Conservation (phyloP, 1,140 invertebrate species). For the Doryteuthis pealeii region DNA sequence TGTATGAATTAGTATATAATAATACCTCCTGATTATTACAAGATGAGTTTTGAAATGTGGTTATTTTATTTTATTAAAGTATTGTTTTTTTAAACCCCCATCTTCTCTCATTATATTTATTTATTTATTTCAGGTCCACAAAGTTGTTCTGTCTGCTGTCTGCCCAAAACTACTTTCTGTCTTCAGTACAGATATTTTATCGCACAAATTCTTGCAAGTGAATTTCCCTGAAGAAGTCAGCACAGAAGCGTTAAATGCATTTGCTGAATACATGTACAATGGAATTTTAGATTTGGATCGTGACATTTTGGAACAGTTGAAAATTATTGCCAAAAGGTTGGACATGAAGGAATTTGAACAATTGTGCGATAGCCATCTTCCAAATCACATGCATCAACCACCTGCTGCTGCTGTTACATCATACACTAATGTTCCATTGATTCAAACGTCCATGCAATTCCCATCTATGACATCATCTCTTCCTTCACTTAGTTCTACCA, state of each 20-base stretch:
- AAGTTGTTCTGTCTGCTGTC: conserved; percentile 3
- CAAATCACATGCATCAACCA: neutral
- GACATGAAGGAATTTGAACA: conserved; percentile 8
- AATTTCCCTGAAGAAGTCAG: conserved; percentile 7
- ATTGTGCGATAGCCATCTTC: conserved; percentile 4
- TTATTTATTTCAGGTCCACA: conserved; percentile 3
- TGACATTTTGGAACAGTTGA: conserved; percentile 3
- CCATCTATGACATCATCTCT: neutral
- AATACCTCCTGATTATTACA: no score
- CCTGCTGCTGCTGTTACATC: neutral
- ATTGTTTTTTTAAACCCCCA: neutral
- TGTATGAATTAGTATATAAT: no score
- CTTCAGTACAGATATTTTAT: conserved; percentile 1
- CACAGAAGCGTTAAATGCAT: neutral
- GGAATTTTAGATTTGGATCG: neutral
- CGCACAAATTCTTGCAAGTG: neutral
- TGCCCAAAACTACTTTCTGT: conserved; percentile 1
- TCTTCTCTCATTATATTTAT: neutral
- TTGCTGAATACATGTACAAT: conserved; percentile 13
- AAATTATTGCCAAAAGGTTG: neutral
- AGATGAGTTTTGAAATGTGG: no score
- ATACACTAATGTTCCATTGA: neutral
- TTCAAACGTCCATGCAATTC: neutral
- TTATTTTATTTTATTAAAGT: neutral
- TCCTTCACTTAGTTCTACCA: neutral